Evolutionary conservation across 30 jellyfish, hydroid and myxozoan species (phyloP).

Genomic region (Hydra vulgaris): DNA sequence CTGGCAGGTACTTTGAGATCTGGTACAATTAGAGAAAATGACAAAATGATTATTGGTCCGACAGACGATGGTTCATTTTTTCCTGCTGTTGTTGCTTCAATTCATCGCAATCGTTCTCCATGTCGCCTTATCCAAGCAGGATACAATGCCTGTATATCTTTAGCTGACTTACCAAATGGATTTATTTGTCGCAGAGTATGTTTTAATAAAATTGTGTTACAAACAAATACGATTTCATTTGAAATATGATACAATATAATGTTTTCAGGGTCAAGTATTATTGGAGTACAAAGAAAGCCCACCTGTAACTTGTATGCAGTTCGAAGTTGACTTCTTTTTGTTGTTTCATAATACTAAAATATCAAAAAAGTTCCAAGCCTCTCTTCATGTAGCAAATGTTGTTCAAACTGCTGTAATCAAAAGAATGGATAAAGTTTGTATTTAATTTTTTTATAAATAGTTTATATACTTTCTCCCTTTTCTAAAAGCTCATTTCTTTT

Average conservation of each 20-base stretch:
- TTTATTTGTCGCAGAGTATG: conserved; percentile 55
- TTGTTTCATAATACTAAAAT: conserved; percentile 89
- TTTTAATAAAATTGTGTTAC: no score
- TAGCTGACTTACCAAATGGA: conserved; percentile 44
- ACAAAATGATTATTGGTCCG: conserved; percentile 76
- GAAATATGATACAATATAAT: background rate
- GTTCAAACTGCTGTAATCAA: conserved; percentile 79
- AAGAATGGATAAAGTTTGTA: conserved; percentile 57
- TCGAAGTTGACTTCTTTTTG: conserved; percentile 87
- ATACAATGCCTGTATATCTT: conserved; percentile 88
- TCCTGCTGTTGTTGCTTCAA: conserved; percentile 64
- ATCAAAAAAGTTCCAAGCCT: conserved; percentile 77
- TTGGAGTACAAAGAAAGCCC: conserved; percentile 27
- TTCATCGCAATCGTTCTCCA: conserved; percentile 93
- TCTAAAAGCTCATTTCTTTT: conserved; percentile 1
- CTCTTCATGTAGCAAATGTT: conserved; percentile 92
- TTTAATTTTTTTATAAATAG: background rate
- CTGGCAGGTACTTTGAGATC: conserved; percentile 81
- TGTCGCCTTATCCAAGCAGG: conserved; percentile 92
- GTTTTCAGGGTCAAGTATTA: conserved; percentile 72
- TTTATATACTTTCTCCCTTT: background rate
- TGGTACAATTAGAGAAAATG: conserved; percentile 85
- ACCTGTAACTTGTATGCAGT: conserved; percentile 56
- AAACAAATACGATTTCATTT: no score
- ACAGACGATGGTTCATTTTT: conserved; percentile 56